Percentiles rank a stretch among this genome's conserved stretches.
These are phyloP conservation scores for Dendrolimus kikuchii DNA, from an alignment of 1,140 invertebrate genomes.

Conservation along the genomic window DNA sequence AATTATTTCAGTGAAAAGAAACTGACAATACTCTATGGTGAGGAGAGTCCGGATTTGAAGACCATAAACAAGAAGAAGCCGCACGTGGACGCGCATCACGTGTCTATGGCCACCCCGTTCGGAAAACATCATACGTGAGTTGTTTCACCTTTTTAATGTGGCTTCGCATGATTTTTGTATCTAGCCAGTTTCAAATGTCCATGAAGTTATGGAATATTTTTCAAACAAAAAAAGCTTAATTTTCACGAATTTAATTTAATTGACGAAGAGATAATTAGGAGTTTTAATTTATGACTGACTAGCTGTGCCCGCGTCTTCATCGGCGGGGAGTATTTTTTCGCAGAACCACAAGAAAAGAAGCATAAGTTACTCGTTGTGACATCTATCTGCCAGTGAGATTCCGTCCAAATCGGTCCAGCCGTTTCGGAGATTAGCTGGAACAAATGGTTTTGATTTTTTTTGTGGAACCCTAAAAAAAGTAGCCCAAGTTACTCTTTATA, in stretches of 20 bases:
- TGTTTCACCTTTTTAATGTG: neutral
- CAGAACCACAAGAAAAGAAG: too few species aligned
- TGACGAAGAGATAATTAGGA: too few species aligned
- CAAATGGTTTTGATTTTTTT: too few species aligned
- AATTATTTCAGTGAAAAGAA: conserved; percentile 74
- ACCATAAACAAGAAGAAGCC: conserved; percentile 71
- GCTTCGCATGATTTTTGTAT: too few species aligned
- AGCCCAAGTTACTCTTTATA: too few species aligned
- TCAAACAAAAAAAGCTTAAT: neutral
- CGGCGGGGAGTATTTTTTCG: too few species aligned
- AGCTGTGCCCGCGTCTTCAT: too few species aligned
- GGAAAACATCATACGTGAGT: conserved; percentile 91
- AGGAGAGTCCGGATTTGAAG: conserved; percentile 76
- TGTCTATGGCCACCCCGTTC: conserved; percentile 85
- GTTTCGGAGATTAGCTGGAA: too few species aligned
- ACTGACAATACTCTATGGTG: conserved; percentile 85
- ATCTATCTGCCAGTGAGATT: too few species aligned
- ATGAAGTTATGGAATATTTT: neutral
- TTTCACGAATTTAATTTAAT: neutral
- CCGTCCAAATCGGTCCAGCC: too few species aligned
- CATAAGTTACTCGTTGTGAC: too few species aligned
- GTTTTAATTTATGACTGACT: neutral
- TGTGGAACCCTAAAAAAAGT: too few species aligned
- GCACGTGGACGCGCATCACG: conserved; percentile 78
- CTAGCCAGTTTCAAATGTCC: neutral